Conservation (phyloP, 2,888 invertebrate species). For the Cheilosia variabilis region DNA sequence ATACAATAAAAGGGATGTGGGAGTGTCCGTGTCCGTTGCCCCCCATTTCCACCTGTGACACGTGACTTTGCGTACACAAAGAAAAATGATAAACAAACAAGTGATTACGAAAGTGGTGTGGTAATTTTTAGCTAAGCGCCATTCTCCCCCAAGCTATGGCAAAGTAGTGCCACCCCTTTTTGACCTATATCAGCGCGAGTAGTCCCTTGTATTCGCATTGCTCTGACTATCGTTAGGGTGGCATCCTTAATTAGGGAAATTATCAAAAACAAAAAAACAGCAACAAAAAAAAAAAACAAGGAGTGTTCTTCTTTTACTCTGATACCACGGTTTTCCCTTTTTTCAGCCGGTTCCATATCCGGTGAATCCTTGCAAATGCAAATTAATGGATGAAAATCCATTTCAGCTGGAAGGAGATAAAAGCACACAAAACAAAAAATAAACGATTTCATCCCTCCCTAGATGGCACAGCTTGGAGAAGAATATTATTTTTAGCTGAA, state of each 20-base stretch:
- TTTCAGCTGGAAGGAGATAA: constrained; percentile 38
- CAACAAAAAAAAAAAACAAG: constrained; percentile 48
- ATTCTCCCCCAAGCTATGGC: constrained; percentile 2
- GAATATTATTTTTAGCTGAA: constrained; percentile 28
- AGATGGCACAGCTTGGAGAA: background rate
- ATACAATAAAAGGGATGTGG: background rate
- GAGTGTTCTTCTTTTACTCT: constrained; percentile 48
- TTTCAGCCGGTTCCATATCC: constrained; percentile 25
- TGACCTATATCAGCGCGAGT: constrained; percentile 65
- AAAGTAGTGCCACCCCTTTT: constrained; percentile 43
- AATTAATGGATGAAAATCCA: constrained; percentile 60
- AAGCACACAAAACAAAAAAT: constrained; percentile 22
- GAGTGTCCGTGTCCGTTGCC: constrained; percentile 30
- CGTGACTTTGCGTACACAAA: constrained; percentile 53
- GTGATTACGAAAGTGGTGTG: constrained; percentile 50
- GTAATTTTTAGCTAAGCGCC: constrained; percentile 26
- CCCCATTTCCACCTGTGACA: constrained; percentile 45
- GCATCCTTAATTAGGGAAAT: constrained; percentile 72
- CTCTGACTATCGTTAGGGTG: constrained; percentile 38
- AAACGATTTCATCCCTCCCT: constrained; percentile 5
- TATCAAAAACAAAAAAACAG: constrained; percentile 51
- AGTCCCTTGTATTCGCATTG: constrained; percentile 40
- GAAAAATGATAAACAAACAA: constrained; percentile 68
- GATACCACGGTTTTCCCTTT: background rate
- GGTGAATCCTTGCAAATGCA: constrained; percentile 61